These are phyloP conservation scores for Smutsia gigantea DNA, from an alignment of 2,797 vertebrate genomes.

Conservation along the genomic window DNA sequence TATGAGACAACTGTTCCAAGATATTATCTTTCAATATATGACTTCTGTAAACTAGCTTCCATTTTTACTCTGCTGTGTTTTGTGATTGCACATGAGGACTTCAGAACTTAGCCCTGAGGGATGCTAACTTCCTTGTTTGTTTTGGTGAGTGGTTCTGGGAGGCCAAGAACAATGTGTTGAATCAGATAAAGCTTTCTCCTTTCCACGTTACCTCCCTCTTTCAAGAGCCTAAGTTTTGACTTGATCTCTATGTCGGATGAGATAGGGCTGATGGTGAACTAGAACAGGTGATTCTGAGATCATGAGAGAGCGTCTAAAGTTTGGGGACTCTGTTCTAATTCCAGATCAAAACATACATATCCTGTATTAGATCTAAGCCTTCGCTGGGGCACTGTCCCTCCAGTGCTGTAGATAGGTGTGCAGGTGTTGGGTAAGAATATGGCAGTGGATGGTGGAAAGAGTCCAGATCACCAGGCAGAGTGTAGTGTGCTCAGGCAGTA, in stretches of 20 bases:
- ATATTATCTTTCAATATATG: background rate
- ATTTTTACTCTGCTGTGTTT: background rate
- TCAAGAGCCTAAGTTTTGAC: background rate
- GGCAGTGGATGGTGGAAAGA: background rate
- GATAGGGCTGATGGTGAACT: background rate
- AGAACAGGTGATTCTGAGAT: background rate
- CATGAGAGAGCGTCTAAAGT: background rate
- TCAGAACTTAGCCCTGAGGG: constrained; percentile 5
- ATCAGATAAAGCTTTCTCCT: background rate
- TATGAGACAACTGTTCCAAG: background rate
- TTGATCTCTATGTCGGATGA: background rate
- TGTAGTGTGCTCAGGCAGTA: background rate
- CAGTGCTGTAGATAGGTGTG: background rate
- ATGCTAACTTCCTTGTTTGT: background rate
- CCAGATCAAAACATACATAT: background rate
- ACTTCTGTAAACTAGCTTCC: background rate
- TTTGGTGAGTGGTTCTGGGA: background rate
- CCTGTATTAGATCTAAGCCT: background rate
- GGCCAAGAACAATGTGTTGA: background rate
- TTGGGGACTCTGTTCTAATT: background rate
- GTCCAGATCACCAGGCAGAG: background rate
- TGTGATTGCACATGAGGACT: background rate
- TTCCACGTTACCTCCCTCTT: background rate
- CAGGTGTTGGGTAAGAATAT: background rate
- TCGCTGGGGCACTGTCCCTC: background rate